Base-by-base conservation (phyloP, 1,140 invertebrate genomes). In the Hydropsyche tenuis region DNA sequence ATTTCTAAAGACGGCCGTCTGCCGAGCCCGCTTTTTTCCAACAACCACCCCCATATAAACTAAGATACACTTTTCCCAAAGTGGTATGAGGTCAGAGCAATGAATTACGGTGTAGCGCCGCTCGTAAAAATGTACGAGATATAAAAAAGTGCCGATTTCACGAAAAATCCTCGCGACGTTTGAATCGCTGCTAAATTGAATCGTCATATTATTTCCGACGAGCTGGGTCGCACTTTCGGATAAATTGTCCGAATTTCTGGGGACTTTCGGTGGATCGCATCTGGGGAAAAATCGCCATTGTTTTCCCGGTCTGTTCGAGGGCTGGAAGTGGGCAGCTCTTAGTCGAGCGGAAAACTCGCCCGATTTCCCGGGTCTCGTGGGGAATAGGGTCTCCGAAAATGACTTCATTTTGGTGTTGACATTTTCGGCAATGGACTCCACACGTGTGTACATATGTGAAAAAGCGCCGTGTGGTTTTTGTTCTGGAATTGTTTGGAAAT, bases 321-420 rank as follows among this genome's bases (percentile, higher is more conserved):
- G 18, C 16, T 53, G 16, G 48, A 18, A 18, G 14, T 18, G 48
- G 16, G 16, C 48, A 4, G 30, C 30, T 37, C 7, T 53, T 53
- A 60, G 56, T 60, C 56, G 23, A 60, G 56, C 23, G 56, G 23
- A 60, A 60, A 60, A 25, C 56, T 60, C 23, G 22, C 56, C 56
- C 56, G 23, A 60, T 60, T 60, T 60, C 11, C 7, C 23, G 1
- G 56, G 56, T 60, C 56, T 60, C 56, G 3, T 11, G 5, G 56
- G 23, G 23, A 60, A 60, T 60, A 25, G 23, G 23, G 56, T 60
- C 56, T 23, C 16, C 14, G 56, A 27, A 27, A 60, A 60, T 23
- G 20, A 27, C 23, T 60, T 53, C 51, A 60, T 60, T 60, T 60
- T n/a, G 56, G 23, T 27, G 56, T 60, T 60, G 23, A 25, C 23